Conservation (phyloP, 2,797 vertebrate species). For the Echeneis naucrates region DNA sequence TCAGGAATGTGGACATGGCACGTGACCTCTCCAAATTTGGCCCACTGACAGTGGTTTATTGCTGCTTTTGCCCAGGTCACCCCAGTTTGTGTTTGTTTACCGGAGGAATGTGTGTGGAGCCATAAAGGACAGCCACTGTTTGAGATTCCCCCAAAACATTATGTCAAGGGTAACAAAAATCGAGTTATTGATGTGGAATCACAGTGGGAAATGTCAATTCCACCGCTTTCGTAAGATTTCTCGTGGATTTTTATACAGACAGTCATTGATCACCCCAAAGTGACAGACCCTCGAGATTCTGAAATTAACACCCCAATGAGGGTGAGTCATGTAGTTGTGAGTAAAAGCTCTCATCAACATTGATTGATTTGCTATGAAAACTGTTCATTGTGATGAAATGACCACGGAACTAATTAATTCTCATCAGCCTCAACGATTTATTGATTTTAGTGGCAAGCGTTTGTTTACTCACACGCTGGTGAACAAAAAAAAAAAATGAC, state of each 20-base stretch:
- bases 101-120: constrained; percentile 55
- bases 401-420: no score
- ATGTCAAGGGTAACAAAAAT: constrained; percentile 25
- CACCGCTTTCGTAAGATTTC: neutral
- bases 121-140: constrained; percentile 46
- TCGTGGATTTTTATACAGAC: neutral
- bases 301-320: neutral
- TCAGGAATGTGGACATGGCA: constrained; percentile 78
- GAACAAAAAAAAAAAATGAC: neutral
- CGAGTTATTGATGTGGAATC: neutral
- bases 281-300: neutral
- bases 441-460: no score
- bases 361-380: no score
- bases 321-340: neutral
- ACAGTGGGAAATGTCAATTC: neutral
- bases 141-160: constrained; percentile 45
- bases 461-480: neutral
- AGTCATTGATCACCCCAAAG: neutral
- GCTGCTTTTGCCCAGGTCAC: constrained; percentile 57
- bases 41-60: constrained; percentile 68
- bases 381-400: neutral
- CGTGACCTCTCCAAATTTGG: constrained; percentile 81
- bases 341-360: neutral
- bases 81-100: constrained; percentile 67
- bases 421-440: neutral